phyloP scores from a whole-genome alignment of 2,113 vertebrate genomes.

The Catharus bicknelli region DNA sequence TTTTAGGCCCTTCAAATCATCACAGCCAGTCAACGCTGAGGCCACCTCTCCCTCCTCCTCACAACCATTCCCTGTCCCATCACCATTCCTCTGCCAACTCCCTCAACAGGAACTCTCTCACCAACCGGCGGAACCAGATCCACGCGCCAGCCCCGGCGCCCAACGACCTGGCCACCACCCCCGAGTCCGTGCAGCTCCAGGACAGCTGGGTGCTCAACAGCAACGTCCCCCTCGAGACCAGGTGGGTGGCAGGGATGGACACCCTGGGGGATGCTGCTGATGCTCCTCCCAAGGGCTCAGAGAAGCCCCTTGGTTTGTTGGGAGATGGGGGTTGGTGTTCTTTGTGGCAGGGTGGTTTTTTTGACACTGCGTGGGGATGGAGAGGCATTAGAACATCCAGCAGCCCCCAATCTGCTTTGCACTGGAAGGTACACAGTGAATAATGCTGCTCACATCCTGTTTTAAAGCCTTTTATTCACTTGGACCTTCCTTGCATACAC shows the following conservation, averaged over 20 bases:
- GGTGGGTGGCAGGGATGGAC: conserved; percentile 69
- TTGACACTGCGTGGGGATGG: rapidly evolving
- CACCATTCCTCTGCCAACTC: conserved; percentile 96
- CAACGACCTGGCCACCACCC: conserved; percentile 93
- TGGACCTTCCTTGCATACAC: conserved; percentile 14
- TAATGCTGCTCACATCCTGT: conserved; percentile 12
- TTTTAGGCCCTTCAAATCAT: conserved; percentile 91
- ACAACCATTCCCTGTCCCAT: conserved; percentile 94
- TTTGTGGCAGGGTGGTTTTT: not conserved
- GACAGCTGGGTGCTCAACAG: conserved; percentile 99
- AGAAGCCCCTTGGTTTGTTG: rapidly evolving
- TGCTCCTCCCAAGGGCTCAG: rapidly evolving
- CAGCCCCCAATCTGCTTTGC: not conserved
- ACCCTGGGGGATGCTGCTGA: rapidly evolving
- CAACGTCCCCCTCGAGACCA: conserved; percentile 95
- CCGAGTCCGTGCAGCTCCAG: conserved; percentile 97
- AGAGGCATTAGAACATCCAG: not conserved
- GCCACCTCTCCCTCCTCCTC: conserved; percentile 94
- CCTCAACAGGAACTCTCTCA: conserved; percentile 94
- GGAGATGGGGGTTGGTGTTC: not conserved
- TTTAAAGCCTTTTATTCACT: conserved; percentile 44
- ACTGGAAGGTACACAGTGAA: not conserved
- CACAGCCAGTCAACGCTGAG: conserved; percentile 95
- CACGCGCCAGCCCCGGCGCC: conserved; percentile 86
- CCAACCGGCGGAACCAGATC: conserved; percentile 91